A percentile compares a stretch with the other conserved stretches of the same genome.
phyloP scores from a whole-genome alignment of 2,113 vertebrate species.

The Bombycilla garrulus region DNA sequence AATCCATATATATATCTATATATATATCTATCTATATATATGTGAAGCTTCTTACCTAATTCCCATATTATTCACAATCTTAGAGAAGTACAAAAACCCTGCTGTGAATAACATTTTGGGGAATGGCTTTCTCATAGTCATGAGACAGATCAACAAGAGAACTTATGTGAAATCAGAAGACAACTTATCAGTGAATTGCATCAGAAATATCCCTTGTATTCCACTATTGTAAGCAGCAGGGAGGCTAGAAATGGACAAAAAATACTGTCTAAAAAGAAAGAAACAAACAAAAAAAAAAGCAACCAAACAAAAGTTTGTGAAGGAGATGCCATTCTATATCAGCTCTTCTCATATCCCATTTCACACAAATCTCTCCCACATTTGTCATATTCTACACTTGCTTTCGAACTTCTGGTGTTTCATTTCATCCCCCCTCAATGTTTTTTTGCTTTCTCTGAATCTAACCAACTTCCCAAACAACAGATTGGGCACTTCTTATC shows the following conservation, averaged over 20 bases:
- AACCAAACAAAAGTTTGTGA: background rate
- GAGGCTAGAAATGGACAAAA: background rate
- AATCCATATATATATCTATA: background rate
- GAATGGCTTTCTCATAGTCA: background rate
- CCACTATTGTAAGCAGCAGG: background rate
- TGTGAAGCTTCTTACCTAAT: background rate
- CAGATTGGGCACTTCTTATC: background rate
- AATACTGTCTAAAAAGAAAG: background rate
- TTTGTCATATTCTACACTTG: background rate
- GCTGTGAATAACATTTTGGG: background rate
- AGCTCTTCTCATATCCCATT: background rate
- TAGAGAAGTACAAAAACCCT: background rate
- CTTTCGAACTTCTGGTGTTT: background rate
- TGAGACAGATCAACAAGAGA: background rate
- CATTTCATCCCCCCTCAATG: background rate
- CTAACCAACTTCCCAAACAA: background rate
- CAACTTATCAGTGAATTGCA: background rate
- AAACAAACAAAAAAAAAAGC: accelerated
- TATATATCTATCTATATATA: accelerated
- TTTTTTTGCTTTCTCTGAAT: background rate
- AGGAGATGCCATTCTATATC: background rate
- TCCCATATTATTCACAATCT: background rate
- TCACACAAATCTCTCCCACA: background rate
- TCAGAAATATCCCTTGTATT: background rate
- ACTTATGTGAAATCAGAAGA: background rate